These are phyloP conservation scores for Rallus limicola DNA, from an alignment of 2,113 vertebrate species.

Conservation along the genomic window DNA sequence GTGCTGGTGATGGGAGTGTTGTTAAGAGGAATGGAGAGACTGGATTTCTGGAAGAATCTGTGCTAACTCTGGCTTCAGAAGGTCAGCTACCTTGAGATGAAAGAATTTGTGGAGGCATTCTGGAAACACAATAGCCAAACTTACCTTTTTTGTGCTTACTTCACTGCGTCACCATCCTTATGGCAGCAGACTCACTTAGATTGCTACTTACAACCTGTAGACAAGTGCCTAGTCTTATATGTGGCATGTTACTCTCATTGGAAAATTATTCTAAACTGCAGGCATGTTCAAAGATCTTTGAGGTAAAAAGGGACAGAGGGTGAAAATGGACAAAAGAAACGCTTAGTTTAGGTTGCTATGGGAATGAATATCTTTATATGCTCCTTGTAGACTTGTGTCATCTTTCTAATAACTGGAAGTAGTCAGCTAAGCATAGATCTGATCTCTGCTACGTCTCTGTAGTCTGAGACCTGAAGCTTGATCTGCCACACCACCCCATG, in stretches of 20 bases:
- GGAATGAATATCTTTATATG: not conserved
- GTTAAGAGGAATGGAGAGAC: not conserved
- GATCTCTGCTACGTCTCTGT: not conserved
- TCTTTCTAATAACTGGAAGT: not conserved
- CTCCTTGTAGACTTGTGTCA: not conserved
- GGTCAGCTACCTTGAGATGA: not conserved
- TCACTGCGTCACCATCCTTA: not conserved
- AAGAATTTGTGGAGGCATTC: not conserved
- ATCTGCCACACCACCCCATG: accelerated
- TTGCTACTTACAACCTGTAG: too few relatives aligned
- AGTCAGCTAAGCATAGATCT: not conserved
- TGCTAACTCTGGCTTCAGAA: not conserved
- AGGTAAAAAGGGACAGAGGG: not conserved
- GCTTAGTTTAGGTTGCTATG: not conserved
- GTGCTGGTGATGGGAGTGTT: not conserved
- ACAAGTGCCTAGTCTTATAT: not conserved
- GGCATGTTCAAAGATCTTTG: not conserved
- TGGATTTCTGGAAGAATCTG: not conserved
- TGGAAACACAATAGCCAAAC: not conserved
- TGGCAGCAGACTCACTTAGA: not conserved
- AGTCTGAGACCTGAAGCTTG: not conserved
- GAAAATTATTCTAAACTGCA: not conserved
- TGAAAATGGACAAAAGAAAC: not conserved
- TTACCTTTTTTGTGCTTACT: not conserved
- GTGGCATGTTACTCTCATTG: not conserved